Conservation (phyloP, 2,113 vertebrate species). For the chimpanzee (Pan troglodytes) region NHGRI_mPanTro3-v2.1_pri NC_072398.2:158340001-158340500, state of each 20-base stretch:
- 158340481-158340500: background rate
- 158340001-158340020: background rate
- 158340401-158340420: background rate
- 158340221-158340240: background rate
- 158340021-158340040: background rate
- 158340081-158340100: background rate
- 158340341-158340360: background rate
- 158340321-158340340: background rate
- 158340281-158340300: background rate
- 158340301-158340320: background rate
- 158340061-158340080: background rate
- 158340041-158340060: background rate
- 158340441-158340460: background rate
- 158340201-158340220: background rate
- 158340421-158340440: background rate
- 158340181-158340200: background rate
- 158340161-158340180: background rate
- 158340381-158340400: background rate
- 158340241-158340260: background rate
- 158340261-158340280: background rate
- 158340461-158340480: background rate
- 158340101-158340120: background rate
- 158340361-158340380: background rate
- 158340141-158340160: background rate
- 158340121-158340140: background rate